Conservation (phyloP, 2,113 vertebrate genomes). For the Petroica traversi region DNA sequence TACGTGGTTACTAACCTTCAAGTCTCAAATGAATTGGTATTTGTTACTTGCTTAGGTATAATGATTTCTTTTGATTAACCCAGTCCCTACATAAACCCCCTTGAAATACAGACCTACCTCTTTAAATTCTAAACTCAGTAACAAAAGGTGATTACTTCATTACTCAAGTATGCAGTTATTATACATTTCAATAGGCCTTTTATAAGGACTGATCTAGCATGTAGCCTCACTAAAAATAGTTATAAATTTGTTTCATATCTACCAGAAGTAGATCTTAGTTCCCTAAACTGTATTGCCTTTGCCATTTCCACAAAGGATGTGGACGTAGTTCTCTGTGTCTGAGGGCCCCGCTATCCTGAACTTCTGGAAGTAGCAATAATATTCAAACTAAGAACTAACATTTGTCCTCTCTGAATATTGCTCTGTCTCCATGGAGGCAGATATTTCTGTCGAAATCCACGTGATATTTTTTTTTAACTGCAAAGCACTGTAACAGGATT, state of each 20-base stretch:
- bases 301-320: not conserved
- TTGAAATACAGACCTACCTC: not conserved
- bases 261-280: not conserved
- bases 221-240: not conserved
- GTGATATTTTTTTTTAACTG: slow-evolving; percentile 20
- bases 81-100: not conserved
- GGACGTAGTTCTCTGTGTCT: not conserved
- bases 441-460: slow-evolving; percentile 55
- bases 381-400: not conserved
- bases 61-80: not conserved
- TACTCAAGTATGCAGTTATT: not conserved
- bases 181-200: not conserved
- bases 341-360: not conserved
- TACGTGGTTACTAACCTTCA: not conserved
- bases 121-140: not conserved
- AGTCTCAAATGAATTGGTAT: not conserved
- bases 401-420: not conserved
- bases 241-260: not conserved
- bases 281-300: not conserved
- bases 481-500: slow-evolving; percentile 53
- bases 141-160: not conserved
- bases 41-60: not conserved
- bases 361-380: not conserved
- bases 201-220: not conserved
- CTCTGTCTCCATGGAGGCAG: slow-evolving; percentile 60